phyloP scores from a whole-genome alignment of 1,140 invertebrate species.

The Zeugodacus cucurbitae region DNA sequence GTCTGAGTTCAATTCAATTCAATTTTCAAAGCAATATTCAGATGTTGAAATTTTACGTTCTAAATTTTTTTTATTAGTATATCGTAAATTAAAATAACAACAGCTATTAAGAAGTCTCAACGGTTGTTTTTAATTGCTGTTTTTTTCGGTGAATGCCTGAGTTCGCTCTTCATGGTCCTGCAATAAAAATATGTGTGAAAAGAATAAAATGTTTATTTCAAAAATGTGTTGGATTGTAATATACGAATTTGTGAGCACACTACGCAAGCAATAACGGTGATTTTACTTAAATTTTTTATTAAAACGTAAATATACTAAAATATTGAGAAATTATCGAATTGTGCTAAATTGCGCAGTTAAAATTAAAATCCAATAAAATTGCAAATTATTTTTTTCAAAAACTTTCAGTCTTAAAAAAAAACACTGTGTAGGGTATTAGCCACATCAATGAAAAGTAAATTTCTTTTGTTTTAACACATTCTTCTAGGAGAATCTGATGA shows the following conservation, averaged over 20 bases:
- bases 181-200: not conserved
- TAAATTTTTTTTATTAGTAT: no score
- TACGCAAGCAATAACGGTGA: not conserved
- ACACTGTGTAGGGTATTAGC: not conserved
- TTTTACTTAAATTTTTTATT: no score
- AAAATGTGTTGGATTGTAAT: not conserved
- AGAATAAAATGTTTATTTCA: not conserved
- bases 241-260: not conserved
- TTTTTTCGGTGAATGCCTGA: not conserved
- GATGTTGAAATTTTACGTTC: no score
- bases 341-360: no score
- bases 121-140: not conserved
- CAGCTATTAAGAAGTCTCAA: not conserved
- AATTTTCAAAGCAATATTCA: no score
- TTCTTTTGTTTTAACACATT: not conserved
- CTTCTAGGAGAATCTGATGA: conserved; percentile 17
- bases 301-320: no score
- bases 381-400: no score
- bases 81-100: no score
- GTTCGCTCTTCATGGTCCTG: not conserved
- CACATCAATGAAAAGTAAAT: not conserved
- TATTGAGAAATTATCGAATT: no score
- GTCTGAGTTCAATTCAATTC: no score
- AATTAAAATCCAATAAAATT: no score
- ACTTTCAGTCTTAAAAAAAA: no score